Evolutionary conservation across 2,888 invertebrate species (phyloP).

Genomic region (Dascillus cervinus): DNA sequence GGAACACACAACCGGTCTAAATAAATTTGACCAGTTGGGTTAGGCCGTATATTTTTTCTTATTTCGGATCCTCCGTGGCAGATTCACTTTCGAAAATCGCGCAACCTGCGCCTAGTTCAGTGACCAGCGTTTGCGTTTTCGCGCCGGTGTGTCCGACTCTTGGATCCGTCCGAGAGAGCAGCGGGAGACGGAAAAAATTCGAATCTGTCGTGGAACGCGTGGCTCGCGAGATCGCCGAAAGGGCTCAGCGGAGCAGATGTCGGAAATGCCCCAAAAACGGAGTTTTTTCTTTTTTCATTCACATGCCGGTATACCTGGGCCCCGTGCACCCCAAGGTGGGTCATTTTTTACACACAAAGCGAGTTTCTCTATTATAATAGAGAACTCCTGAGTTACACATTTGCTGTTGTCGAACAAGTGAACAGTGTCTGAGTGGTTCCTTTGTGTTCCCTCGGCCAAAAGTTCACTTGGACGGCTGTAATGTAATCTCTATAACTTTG

Average conservation of each 20-base stretch:
- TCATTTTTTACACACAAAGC: conserved; percentile 11
- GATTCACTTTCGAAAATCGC: too few relatives aligned
- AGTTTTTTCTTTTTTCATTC: too few relatives aligned
- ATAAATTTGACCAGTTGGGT: conserved; percentile 21
- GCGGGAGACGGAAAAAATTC: too few relatives aligned
- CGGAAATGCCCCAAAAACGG: too few relatives aligned
- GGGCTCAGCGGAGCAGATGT: too few relatives aligned
- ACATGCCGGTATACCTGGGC: conserved; percentile 14
- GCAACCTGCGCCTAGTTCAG: too few relatives aligned
- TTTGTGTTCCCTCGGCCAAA: conserved; percentile 2
- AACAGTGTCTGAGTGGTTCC: conserved; percentile 8
- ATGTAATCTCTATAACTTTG: conserved; percentile 14
- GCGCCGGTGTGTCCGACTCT: too few relatives aligned
- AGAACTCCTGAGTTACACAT: conserved; percentile 24
- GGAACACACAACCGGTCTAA: conserved; percentile 22
- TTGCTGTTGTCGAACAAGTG: conserved; percentile 12
- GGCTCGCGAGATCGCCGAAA: too few relatives aligned
- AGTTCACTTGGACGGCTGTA: conserved; percentile 9
- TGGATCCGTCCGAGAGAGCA: too few relatives aligned
- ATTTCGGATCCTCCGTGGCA: conserved; percentile 12
- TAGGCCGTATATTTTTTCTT: conserved; percentile 18
- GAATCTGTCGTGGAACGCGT: too few relatives aligned
- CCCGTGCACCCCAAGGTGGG: conserved; percentile 6
- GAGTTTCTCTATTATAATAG: conserved; percentile 18
- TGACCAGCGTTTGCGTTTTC: too few relatives aligned